Base-by-base conservation (phyloP, 2,113 vertebrate genomes). In the Girardinichthys multiradiatus region DNA sequence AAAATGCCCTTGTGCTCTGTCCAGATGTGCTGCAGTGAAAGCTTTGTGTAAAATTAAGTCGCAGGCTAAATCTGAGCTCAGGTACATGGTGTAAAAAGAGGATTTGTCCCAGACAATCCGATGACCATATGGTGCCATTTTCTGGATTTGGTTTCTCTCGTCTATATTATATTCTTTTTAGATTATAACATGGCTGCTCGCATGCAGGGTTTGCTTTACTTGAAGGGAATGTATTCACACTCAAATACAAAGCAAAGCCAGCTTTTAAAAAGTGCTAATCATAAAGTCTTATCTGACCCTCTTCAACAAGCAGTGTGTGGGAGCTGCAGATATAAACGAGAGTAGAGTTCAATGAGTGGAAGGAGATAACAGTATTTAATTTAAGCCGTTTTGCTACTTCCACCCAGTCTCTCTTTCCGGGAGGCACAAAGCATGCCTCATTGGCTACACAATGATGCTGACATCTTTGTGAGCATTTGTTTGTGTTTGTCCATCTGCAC, bases 1-100 rank as follows among this genome's bases (percentile, higher is more conserved):
- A 82, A 29, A 48, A 29, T 4, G 0, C 4, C 4, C 35, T 57
- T 58, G 57, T 2, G 6, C 57, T 45, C 30, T 9, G 21, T 70
- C 72, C 84, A 89, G 85, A 82, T 86, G 77, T 77, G 80, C 66
- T 54, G 48, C 33, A 35, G 5, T 35, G 33, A 70, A 37, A 82
- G 77, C 82, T 42, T 72, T 70, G 57, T n/a, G 68, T 24, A 31
- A 57, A 66, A 81, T 77, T 11, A 68, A 68, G 28, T 64, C 57
- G 59, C 45, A 76, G 64, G 60, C 54, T 66, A 29, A 72, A 74
- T 74, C 24, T 77, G 59, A 76, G 28, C 28, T 63, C 26, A 48
- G 63, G 72, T 75, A 27, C 27, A 67, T 1, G 14, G 30, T 21
- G 61, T 29, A 27, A 33, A 45, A 54, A 14, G 10, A 24, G 31